phyloP scores from a whole-genome alignment of 2,113 vertebrate species.

The Phyllopteryx taeniolatus region DNA sequence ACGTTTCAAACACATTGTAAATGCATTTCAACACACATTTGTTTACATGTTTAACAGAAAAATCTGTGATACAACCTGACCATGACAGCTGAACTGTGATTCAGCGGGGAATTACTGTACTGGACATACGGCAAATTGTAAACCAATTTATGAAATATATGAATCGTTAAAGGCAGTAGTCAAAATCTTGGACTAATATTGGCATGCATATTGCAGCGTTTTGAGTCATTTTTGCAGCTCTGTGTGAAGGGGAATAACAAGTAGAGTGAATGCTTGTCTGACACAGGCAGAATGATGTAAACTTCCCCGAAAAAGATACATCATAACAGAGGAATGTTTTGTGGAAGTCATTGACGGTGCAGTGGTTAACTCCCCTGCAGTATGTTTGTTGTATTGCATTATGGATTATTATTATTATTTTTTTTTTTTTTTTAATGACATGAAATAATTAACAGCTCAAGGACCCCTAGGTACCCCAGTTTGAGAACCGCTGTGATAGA shows the following conservation, averaged over 20 bases:
- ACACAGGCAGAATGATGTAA: slow-evolving; percentile 14
- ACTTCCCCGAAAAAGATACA: slow-evolving; percentile 15
- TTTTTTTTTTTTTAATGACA: too few species aligned
- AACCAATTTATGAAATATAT: neutral
- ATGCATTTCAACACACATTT: neutral
- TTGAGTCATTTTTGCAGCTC: neutral
- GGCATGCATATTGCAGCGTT: neutral
- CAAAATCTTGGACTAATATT: neutral
- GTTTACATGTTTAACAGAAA: too few species aligned
- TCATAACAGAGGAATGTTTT: slow-evolving; percentile 8
- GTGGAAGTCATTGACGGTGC: neutral
- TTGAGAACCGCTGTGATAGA: neutral
- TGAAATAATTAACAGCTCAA: too few species aligned
- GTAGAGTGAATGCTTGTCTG: neutral
- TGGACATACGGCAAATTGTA: neutral
- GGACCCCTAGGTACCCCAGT: neutral
- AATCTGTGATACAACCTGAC: neutral
- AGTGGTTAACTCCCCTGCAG: neutral
- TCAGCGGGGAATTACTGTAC: neutral
- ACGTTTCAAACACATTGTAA: neutral
- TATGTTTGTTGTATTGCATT: slow-evolving; percentile 1
- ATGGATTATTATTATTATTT: too few species aligned
- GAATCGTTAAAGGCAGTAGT: too few species aligned
- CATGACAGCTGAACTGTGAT: neutral
- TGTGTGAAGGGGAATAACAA: neutral